These are phyloP conservation scores for Spatulosminthurus flaviceps DNA, from an alignment of 2,888 invertebrate species.

Conservation along the genomic window DNA sequence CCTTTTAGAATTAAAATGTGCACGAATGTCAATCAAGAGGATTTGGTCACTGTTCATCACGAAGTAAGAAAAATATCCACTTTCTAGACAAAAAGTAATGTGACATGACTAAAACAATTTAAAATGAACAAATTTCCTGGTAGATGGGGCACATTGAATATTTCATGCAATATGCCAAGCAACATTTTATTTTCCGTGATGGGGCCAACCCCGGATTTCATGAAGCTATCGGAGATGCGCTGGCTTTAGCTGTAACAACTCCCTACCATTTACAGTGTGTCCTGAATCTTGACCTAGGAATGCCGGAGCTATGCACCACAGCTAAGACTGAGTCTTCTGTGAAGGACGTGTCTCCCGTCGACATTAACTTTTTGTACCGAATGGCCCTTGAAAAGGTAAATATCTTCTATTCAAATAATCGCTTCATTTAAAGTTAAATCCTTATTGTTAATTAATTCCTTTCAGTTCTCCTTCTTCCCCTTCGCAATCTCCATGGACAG, in stretches of 20 bases:
- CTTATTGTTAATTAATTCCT: not conserved
- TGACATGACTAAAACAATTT: no score
- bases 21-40: slow-evolving; percentile 66
- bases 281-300: slow-evolving; percentile 28
- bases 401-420: not conserved
- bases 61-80: slow-evolving; percentile 28
- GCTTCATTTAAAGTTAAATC: not conserved
- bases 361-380: slow-evolving; percentile 64
- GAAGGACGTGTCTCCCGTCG: slow-evolving; percentile 33
- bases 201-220: slow-evolving; percentile 63
- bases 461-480: slow-evolving; percentile 64
- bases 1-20: slow-evolving; percentile 76
- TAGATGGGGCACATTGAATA: slow-evolving; percentile 82
- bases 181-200: slow-evolving; percentile 67
- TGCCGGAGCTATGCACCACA: not conserved
- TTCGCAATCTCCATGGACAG: slow-evolving; percentile 65
- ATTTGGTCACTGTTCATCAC: slow-evolving; percentile 77
- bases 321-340: not conserved
- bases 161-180: slow-evolving; percentile 77
- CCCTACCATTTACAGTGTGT: slow-evolving; percentile 54
- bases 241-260: slow-evolving; percentile 64
- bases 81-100: not conserved
- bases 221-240: slow-evolving; percentile 65
- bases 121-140: not conserved
- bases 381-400: slow-evolving; percentile 64